These are phyloP conservation scores for Prietella phreatophila DNA, from an alignment of 2,113 vertebrate genomes.

Conservation along the genomic window DNA sequence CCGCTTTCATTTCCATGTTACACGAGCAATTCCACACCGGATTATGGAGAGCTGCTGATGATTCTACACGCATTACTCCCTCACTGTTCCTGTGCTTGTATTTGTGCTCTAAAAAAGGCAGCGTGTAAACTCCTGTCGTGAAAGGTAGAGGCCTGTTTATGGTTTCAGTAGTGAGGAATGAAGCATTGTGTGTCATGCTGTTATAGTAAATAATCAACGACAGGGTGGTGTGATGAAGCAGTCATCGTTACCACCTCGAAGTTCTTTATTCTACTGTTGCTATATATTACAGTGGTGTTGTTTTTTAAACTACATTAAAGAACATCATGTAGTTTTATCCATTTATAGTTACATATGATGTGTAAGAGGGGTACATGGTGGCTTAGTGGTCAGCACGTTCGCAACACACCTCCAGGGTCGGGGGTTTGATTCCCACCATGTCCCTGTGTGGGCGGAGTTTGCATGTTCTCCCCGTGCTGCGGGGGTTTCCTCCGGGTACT, in stretches of 20 bases:
- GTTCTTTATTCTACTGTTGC: neutral
- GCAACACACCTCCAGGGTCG: too few relatives aligned
- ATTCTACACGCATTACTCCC: neutral
- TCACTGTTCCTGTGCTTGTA: neutral
- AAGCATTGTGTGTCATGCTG: neutral
- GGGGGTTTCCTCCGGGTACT: too few relatives aligned
- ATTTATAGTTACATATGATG: too few relatives aligned
- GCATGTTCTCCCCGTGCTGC: too few relatives aligned
- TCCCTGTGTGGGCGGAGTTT: too few relatives aligned
- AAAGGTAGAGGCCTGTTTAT: neutral
- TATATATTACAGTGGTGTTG: neutral
- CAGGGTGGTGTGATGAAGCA: neutral
- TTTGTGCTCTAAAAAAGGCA: neutral
- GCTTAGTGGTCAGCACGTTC: too few relatives aligned
- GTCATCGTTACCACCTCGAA: neutral
- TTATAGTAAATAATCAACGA: neutral
- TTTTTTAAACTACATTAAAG: too few relatives aligned
- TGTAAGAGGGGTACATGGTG: too few relatives aligned
- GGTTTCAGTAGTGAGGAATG: neutral
- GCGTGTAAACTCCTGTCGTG: neutral
- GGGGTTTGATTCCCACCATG: too few relatives aligned
- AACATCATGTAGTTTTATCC: too few relatives aligned
- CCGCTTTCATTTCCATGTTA: neutral
- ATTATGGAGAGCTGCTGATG: neutral
- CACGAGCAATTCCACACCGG: neutral